Conservation (phyloP, 2,797 vertebrate genomes). For the Syngnathus acus region DNA sequence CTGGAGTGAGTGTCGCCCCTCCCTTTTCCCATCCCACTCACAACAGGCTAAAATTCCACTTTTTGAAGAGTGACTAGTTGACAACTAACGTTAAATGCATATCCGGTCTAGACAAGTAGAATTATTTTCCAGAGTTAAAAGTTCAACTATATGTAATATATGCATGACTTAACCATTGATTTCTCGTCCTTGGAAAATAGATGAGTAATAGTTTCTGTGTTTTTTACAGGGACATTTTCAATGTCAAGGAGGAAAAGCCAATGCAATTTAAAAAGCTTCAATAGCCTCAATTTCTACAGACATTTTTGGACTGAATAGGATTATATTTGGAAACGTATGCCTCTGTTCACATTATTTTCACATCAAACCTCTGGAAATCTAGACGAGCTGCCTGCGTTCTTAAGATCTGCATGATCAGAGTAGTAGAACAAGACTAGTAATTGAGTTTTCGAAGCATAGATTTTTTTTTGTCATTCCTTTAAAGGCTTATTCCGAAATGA, state of each 20-base stretch:
- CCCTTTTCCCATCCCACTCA: conserved; percentile 17
- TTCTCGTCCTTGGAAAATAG: background rate
- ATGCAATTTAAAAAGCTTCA: background rate
- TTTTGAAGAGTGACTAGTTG: background rate
- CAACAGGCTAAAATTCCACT: background rate
- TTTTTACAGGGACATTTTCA: background rate
- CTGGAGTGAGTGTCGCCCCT: conserved; percentile 35
- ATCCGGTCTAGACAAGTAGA: background rate
- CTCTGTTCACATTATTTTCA: background rate
- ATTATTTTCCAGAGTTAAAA: background rate
- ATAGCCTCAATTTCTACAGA: background rate
- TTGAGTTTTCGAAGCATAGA: background rate
- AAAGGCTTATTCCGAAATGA: background rate
- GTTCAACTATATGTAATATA: background rate
- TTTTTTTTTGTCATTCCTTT: background rate
- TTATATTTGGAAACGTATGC: background rate
- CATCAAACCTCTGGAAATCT: background rate
- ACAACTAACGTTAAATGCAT: background rate
- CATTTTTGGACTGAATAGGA: background rate
- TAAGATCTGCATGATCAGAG: no score
- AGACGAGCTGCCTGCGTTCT: no score
- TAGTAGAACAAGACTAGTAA: background rate
- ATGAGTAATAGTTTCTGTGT: background rate
- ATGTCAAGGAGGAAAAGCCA: background rate
- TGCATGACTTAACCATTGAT: background rate